Conservation (phyloP, 2,113 vertebrate genomes). For the Mohoua ochrocephala region DNA sequence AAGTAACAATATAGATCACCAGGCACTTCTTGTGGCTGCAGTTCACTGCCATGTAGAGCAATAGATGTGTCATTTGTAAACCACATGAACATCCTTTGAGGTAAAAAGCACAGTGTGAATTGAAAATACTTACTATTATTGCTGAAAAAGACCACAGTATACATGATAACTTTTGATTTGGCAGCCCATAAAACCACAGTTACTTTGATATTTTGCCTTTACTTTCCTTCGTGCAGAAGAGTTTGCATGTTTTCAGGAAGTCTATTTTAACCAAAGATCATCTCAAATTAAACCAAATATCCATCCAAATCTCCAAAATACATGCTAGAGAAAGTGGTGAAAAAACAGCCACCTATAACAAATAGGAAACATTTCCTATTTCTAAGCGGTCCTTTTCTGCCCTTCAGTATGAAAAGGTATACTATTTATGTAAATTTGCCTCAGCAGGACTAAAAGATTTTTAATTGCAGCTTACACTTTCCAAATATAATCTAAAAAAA, state of each 20-base stretch:
- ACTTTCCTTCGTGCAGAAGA: neutral
- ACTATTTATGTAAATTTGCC: neutral
- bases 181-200: neutral
- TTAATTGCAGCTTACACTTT: neutral
- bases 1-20: neutral
- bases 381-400: neutral
- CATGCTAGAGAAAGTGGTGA: neutral
- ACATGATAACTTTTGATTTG: neutral
- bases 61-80: neutral
- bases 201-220: neutral
- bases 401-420: neutral
- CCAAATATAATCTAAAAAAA: neutral
- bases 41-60: neutral
- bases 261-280: neutral
- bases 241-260: neutral
- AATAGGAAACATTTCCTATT: neutral
- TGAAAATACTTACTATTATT: constrained; percentile 21
- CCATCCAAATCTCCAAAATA: neutral
- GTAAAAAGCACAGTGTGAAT: neutral
- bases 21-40: neutral
- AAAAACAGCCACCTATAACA: neutral
- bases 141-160: neutral
- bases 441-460: neutral
- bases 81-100: neutral
- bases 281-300: neutral